Conservation (phyloP, 2,888 invertebrate species). For the Agrenia bidenticulata region DNA sequence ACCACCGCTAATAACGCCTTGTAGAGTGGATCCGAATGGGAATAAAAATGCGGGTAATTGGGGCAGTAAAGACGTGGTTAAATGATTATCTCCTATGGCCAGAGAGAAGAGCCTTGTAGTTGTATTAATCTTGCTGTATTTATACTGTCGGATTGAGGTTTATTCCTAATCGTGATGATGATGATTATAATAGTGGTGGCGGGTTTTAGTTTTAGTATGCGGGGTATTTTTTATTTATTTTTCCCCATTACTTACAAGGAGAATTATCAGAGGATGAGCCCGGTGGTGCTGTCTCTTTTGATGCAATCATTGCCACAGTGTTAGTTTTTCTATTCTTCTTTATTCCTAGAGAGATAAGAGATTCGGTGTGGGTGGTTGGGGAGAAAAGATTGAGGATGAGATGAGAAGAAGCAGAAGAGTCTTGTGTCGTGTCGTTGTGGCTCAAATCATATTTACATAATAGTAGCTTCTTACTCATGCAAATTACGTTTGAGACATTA, state of each 20-base stretch:
- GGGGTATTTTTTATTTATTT: no score
- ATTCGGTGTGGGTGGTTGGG: no score
- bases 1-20: background rate
- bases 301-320: background rate
- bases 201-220: no score
- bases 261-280: no score
- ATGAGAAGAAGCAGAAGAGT: background rate
- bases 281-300: conserved; percentile 9
- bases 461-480: conserved; percentile 50
- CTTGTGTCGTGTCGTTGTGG: conserved; percentile 24
- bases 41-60: conserved; percentile 40
- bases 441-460: conserved; percentile 51
- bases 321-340: conserved; percentile 3
- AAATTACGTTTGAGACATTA: conserved; percentile 54
- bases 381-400: no score
- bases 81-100: background rate
- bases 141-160: no score
- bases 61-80: conserved; percentile 15
- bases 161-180: no score
- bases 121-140: no score
- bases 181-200: no score
- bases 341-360: no score
- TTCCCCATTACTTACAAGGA: no score
- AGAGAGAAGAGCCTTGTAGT: no score
- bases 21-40: background rate